Percentiles rank a stretch among this genome's conserved stretches.
phyloP scores from a whole-genome alignment of 1,140 invertebrate species.

The Geopemphigus sp. region DNA sequence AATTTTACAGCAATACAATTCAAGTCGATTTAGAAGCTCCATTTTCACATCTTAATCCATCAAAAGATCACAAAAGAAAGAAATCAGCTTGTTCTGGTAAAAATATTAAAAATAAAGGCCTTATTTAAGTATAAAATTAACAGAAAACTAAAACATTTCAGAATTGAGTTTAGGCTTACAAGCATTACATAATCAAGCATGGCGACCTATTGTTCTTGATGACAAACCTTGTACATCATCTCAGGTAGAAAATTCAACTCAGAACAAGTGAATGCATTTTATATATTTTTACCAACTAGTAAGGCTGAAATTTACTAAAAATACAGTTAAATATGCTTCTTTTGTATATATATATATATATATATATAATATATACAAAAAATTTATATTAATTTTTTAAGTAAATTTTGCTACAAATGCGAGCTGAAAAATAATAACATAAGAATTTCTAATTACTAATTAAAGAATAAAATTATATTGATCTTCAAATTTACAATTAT shows the following conservation, averaged over 20 bases:
- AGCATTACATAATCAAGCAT: constrained; percentile 46
- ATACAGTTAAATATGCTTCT: not conserved
- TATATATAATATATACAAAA: not conserved
- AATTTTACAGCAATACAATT: constrained; percentile 46
- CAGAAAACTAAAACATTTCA: not conserved
- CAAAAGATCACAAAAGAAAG: constrained; percentile 47
- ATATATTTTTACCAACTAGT: constrained; percentile 20
- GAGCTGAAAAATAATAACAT: not conserved
- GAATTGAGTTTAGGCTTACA: constrained; percentile 41
- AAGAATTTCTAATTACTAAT: not conserved
- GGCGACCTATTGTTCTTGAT: constrained; percentile 24
- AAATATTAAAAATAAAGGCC: not conserved
- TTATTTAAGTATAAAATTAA: not conserved
- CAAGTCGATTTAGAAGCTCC: constrained; percentile 42
- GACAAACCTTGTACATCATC: constrained; percentile 36
- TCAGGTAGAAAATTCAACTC: constrained; percentile 1
- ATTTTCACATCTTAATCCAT: constrained; percentile 37
- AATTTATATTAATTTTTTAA: not conserved
- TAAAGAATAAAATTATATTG: not conserved
- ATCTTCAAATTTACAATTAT: not conserved
- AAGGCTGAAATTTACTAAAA: constrained; percentile 38
- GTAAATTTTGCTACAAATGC: not conserved
- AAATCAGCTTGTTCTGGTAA: constrained; percentile 46
- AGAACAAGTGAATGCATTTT: constrained; percentile 13
- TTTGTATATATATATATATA: not conserved